Percentiles rank a stretch among this genome's conserved stretches.
Evolutionary conservation across 2,797 vertebrate genomes (phyloP).

Genomic region (Myripristis jacobus): DNA sequence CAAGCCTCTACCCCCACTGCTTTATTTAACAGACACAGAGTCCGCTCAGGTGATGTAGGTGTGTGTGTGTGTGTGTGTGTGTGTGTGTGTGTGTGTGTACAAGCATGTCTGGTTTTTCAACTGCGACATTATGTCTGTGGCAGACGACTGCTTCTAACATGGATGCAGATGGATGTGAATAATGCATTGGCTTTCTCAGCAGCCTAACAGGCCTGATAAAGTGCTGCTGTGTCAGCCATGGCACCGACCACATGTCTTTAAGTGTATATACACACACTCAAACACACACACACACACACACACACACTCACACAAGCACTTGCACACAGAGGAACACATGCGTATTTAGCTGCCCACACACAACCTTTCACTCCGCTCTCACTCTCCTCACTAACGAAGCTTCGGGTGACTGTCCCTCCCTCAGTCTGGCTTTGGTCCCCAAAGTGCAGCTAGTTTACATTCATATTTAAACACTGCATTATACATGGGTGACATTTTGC

Average conservation of each 20-base stretch:
- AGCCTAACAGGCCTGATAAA: slow-evolving; percentile 68
- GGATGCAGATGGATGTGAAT: slow-evolving; percentile 80
- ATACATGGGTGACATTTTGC: slow-evolving; percentile 25
- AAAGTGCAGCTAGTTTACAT: slow-evolving; percentile 70
- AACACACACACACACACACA: slow-evolving; percentile 18
- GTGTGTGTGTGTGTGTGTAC: no score
- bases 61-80: no score
- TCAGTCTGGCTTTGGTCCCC: slow-evolving; percentile 31
- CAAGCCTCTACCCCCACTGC: slow-evolving; percentile 13
- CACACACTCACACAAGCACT: no score
- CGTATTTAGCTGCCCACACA: slow-evolving; percentile 56
- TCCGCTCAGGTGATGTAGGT: slow-evolving; percentile 56
- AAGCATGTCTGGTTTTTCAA: slow-evolving; percentile 56
- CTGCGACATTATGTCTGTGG: slow-evolving; percentile 51
- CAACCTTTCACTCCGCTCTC: slow-evolving; percentile 56
- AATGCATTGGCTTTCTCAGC: slow-evolving; percentile 74
- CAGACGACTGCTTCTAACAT: slow-evolving; percentile 60
- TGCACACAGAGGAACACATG: slow-evolving; percentile 28
- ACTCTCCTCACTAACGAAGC: slow-evolving; percentile 53
- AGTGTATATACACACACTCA: slow-evolving; percentile 26
- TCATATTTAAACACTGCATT: slow-evolving; percentile 67
- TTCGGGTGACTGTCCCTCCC: slow-evolving; percentile 36
- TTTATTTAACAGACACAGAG: slow-evolving; percentile 53
- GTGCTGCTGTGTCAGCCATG: slow-evolving; percentile 74
- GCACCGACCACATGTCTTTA: slow-evolving; percentile 42